Evolutionary conservation across 2,797 vertebrate genomes (phyloP).

Genomic region (Hemibagrus guttatus): DNA sequence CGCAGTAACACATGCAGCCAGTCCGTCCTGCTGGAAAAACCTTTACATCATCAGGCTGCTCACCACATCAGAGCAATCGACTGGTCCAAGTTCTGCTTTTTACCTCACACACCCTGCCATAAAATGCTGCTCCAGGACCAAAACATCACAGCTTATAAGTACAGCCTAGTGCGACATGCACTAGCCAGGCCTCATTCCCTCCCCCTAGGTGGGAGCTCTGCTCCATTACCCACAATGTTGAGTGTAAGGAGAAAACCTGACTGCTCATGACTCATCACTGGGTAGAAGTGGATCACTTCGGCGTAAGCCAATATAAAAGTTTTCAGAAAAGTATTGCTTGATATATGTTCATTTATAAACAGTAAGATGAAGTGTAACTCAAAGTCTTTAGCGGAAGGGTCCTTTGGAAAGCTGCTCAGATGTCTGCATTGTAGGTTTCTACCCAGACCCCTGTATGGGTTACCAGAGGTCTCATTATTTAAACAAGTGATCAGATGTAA

Average conservation of each 20-base stretch:
- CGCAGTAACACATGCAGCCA: constrained; percentile 27
- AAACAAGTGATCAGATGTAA: not conserved
- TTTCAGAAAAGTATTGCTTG: not conserved
- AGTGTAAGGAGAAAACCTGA: constrained; percentile 33
- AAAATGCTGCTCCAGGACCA: constrained; percentile 36
- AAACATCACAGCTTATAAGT: constrained; percentile 45
- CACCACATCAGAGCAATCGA: constrained; percentile 46
- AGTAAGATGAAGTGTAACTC: not conserved
- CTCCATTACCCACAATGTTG: constrained; percentile 46
- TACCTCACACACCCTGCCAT: constrained; percentile 46
- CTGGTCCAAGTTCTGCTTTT: constrained; percentile 33
- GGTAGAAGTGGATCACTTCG: not conserved
- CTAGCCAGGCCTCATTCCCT: constrained; percentile 10
- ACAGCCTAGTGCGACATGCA: constrained; percentile 17
- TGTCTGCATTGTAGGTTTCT: not conserved
- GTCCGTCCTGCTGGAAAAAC: constrained; percentile 42
- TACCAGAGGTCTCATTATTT: not conserved
- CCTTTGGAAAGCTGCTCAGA: not conserved
- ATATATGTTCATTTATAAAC: constrained; percentile 4
- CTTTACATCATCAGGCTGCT: constrained; percentile 29
- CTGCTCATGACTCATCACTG: constrained; percentile 47
- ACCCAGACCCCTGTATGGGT: not conserved
- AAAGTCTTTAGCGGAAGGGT: not conserved
- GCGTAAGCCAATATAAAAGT: not conserved
- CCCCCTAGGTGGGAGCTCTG: constrained; percentile 29